A percentile compares a stretch with the other conserved stretches of the same genome.
These are phyloP conservation scores for Hemicordylus capensis DNA, from an alignment of 2,113 vertebrate species.

Conservation along the genomic window DNA sequence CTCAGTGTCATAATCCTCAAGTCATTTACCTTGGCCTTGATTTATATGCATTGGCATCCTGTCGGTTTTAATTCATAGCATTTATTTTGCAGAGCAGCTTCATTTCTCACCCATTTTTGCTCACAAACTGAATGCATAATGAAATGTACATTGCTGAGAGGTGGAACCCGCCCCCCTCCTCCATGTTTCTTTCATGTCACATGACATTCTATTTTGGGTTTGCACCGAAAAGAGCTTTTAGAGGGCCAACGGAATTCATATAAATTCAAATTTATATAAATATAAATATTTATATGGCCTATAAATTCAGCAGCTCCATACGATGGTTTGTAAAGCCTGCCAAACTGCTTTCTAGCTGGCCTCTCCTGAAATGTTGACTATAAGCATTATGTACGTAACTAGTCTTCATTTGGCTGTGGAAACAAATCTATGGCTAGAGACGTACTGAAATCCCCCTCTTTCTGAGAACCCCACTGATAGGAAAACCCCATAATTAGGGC, in stretches of 20 bases:
- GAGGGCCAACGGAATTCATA: no score
- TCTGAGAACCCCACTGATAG: not conserved
- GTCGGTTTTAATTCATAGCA: constrained; percentile 51
- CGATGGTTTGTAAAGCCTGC: not conserved
- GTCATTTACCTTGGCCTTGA: constrained; percentile 1
- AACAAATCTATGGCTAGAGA: not conserved
- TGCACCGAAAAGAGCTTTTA: not conserved
- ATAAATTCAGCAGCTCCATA: not conserved
- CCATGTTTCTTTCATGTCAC: not conserved
- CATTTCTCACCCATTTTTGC: constrained; percentile 45
- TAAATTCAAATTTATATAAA: no score
- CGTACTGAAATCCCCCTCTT: not conserved
- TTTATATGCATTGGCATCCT: constrained; percentile 40
- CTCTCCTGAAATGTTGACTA: not conserved
- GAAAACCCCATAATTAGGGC: no score
- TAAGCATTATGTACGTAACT: not conserved
- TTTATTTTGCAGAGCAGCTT: constrained; percentile 65
- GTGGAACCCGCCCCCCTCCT: not conserved
- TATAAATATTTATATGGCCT: no score
- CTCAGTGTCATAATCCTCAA: constrained; percentile 11
- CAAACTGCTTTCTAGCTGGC: not conserved
- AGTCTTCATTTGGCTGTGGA: not conserved
- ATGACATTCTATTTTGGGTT: constrained; percentile 18
- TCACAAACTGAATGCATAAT: constrained; percentile 38
- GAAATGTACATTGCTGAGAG: constrained; percentile 22